Base-by-base conservation (phyloP, 2,797 vertebrate genomes). In the Sylvilagus floridanus region DNA sequence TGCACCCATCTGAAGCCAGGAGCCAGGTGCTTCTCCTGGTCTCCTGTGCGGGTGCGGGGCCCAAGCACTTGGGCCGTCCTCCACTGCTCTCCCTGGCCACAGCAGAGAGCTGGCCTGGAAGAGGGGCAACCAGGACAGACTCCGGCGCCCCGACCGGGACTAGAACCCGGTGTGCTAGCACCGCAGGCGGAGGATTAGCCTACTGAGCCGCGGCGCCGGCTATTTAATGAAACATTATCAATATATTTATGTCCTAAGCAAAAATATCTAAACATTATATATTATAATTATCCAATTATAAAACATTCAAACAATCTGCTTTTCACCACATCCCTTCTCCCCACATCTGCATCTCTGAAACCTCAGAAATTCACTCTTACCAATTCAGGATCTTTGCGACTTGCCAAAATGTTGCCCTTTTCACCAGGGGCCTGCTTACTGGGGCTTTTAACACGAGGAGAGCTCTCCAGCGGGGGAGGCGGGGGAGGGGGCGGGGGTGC, bases 381-480 rank as follows among this genome's bases (percentile, higher is more conserved):
- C 99, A 99, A 97, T 92, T 99, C 99, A 0, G 99, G 99, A 96
- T 99, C 99, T 97, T 99, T 99, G 83, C 99, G 99, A 84, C 99
- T 99, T 81, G 99, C 99, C 98, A 99, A 97, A 98, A 99, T 99
- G 98, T 99, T 99, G 88, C 99, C 99, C 0, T 99, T 99, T 96
- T 99, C 99, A 12, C 98, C 99, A 0, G 98, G 96, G 17, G 98
- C 98, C 98, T 99, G 99, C 93, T 99, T 99, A 98, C 98, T 99
- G 32, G 99, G 99, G 96, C 99, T 99, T 97, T 99, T 99, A 76
- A 99, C 98, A 84, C 99, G 98, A 0, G 99, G 99, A 0, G 99
- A 99, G 3, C 99, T 99, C 97, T 99, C 99, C 96, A 99, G 91
- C 0, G 99, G 99, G 0, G 99, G 99, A 0, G 99, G 99, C 0